Evolutionary conservation across 1,140 invertebrate genomes (phyloP).

Genomic region (Bombus consobrinus): DNA sequence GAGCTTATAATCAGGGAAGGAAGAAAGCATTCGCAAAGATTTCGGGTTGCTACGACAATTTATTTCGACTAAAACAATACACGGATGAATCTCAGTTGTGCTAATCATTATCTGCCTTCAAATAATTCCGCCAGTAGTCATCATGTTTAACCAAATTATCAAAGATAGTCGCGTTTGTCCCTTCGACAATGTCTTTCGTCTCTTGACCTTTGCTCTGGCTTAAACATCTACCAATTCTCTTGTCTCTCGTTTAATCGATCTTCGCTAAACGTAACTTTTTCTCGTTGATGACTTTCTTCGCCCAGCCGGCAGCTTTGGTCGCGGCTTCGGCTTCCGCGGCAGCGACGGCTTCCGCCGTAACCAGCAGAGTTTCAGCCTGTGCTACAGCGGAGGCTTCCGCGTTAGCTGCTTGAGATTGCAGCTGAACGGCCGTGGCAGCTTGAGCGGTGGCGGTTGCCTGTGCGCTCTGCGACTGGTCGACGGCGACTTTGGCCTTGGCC

Average conservation of each 20-base stretch:
- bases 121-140: background rate
- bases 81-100: slow-evolving; percentile 6
- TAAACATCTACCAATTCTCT: background rate
- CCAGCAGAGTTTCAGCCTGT: background rate
- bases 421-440: background rate
- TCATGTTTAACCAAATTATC: background rate
- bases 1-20: background rate
- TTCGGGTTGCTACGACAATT: slow-evolving; percentile 19
- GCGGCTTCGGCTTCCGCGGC: slow-evolving; percentile 5
- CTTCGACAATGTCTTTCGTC: background rate
- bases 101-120: slow-evolving; percentile 1
- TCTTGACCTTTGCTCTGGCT: background rate
- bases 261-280: background rate
- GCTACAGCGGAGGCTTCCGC: slow-evolving; percentile 14
- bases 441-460: background rate
- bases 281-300: background rate
- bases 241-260: background rate
- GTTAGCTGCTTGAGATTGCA: slow-evolving; percentile 3
- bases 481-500: background rate
- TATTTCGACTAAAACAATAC: slow-evolving; percentile 18
- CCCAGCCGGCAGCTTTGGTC: background rate
- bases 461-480: background rate
- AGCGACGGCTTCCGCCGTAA: background rate
- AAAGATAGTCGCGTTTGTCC: background rate
- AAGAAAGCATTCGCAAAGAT: background rate